Conservation (phyloP, 2,888 invertebrate genomes). For the Hydrotaea diabolus region DNA sequence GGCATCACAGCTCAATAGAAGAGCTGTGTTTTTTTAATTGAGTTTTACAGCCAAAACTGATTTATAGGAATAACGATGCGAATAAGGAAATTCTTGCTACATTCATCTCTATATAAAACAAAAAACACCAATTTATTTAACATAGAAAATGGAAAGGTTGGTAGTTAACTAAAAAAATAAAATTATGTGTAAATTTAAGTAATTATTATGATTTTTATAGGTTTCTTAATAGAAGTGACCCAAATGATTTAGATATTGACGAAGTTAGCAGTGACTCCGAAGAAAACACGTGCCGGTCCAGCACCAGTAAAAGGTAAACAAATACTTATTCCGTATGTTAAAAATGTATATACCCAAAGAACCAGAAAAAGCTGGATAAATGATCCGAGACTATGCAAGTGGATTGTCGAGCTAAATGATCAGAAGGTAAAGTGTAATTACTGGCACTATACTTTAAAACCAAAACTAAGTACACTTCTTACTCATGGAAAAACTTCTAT, state of each 20-base stretch:
- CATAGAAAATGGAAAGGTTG: slow-evolving; percentile 1
- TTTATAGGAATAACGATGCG: no score
- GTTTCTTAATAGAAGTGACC: slow-evolving; percentile 16
- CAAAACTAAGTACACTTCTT: slow-evolving; percentile 38
- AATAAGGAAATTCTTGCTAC: no score
- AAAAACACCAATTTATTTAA: not conserved
- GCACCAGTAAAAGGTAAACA: no score
- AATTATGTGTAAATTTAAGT: not conserved
- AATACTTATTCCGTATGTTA: not conserved
- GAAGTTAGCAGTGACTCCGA: slow-evolving; percentile 9
- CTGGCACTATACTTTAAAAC: slow-evolving; percentile 33
- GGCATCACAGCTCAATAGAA: not conserved
- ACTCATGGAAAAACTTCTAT: slow-evolving; percentile 33
- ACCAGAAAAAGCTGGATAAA: slow-evolving; percentile 22
- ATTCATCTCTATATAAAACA: not conserved
- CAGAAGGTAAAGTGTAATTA: slow-evolving; percentile 45
- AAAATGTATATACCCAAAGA: slow-evolving; percentile 36
- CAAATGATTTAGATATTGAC: slow-evolving; percentile 12
- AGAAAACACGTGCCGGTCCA: no score
- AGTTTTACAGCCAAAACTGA: no score
- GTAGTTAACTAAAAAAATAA: slow-evolving; percentile 9
- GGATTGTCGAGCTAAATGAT: slow-evolving; percentile 14
- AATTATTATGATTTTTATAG: not conserved
- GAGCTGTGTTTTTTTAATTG: no score
- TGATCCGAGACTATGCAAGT: not conserved